phyloP scores from a whole-genome alignment of 2,113 vertebrate genomes.

The Paralichthys olivaceus region DNA sequence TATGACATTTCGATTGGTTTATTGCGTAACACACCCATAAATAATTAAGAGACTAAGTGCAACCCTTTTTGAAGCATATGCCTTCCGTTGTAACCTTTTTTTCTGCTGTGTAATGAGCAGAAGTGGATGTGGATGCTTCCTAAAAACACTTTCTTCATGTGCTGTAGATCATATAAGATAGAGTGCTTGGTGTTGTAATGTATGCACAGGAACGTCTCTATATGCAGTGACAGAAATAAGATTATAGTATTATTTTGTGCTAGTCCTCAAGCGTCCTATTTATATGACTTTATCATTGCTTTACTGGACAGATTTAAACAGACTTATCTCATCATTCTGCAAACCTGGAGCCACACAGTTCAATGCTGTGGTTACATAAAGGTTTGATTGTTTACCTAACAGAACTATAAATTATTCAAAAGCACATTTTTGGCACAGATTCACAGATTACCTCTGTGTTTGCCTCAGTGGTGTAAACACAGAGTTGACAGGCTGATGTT shows the following conservation, averaged over 20 bases:
- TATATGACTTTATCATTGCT: slow-evolving; percentile 1
- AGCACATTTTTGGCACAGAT: too few species aligned
- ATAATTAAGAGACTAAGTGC: background rate
- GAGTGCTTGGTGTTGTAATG: background rate
- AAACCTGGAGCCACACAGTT: slow-evolving; percentile 16
- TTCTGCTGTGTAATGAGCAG: background rate
- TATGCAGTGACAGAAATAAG: background rate
- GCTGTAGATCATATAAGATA: too few species aligned
- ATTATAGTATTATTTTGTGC: background rate
- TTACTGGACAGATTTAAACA: slow-evolving; percentile 5
- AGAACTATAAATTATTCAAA: slow-evolving; percentile 58
- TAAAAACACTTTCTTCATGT: background rate
- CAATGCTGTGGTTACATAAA: slow-evolving; percentile 30
- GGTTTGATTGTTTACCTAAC: slow-evolving; percentile 45
- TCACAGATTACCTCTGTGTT: slow-evolving; percentile 42
- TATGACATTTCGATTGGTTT: background rate
- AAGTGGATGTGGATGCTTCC: background rate
- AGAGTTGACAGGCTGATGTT: slow-evolving; percentile 31
- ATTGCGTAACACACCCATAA: background rate
- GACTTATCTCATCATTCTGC: slow-evolving; percentile 23
- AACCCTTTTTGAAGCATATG: too few species aligned
- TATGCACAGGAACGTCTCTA: background rate
- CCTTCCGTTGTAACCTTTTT: too few species aligned
- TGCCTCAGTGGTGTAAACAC: slow-evolving; percentile 29
- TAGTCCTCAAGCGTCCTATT: background rate